Evolutionary conservation across 2,888 invertebrate species (phyloP).

Genomic region (Cordilura impudica): DNA sequence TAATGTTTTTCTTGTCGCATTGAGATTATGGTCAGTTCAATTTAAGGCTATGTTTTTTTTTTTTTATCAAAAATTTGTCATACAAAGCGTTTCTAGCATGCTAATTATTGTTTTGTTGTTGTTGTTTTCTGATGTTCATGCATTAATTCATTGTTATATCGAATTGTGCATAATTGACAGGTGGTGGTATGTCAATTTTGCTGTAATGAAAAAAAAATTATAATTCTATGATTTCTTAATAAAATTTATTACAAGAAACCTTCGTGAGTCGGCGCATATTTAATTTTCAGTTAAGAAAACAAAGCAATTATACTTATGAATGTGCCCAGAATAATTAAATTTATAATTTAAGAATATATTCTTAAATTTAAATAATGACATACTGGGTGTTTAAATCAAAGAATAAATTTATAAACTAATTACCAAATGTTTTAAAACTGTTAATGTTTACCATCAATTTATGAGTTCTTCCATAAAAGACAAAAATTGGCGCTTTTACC

Average conservation of each 20-base stretch:
- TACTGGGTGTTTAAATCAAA: background rate
- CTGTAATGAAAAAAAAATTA: background rate
- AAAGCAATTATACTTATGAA: conserved; percentile 51
- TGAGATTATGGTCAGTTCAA: background rate
- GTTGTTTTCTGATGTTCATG: conserved; percentile 8
- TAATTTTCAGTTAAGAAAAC: conserved; percentile 1
- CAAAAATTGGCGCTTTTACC: too few species aligned
- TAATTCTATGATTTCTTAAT: conserved; percentile 55
- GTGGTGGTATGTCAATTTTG: conserved; percentile 44
- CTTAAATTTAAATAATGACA: background rate
- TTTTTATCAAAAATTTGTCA: conserved; percentile 36
- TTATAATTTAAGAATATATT: conserved; percentile 1
- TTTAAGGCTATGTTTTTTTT: background rate
- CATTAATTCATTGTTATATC: conserved; percentile 48
- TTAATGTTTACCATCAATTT: too few species aligned
- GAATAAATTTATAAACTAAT: too few species aligned
- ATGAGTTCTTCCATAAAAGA: too few species aligned
- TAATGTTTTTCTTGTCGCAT: background rate
- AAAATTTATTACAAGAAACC: conserved; percentile 46
- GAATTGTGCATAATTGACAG: conserved; percentile 57
- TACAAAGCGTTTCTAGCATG: conserved; percentile 49
- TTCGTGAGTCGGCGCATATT: background rate
- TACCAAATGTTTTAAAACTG: too few species aligned
- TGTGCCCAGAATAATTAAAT: conserved; percentile 50
- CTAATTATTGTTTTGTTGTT: conserved; percentile 46